Base-by-base conservation (phyloP, 2,797 vertebrate genomes). In the Siniperca obscura region DNA sequence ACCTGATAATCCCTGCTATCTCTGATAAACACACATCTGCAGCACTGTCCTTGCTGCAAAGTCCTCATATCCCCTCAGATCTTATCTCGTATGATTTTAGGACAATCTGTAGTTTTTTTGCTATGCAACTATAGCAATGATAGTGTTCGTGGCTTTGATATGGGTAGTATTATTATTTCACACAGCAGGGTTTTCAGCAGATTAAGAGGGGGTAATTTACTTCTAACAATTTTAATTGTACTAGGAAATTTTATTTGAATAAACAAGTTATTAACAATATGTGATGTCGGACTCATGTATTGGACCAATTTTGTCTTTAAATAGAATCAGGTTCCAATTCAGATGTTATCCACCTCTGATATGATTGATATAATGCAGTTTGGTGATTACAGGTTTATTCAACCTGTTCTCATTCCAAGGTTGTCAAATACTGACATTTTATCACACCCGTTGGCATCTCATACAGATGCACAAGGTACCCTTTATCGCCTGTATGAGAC, bases 1-100 rank as follows among this genome's bases (percentile, higher is more conserved):
- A 59, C 76, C 57, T 46, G 70, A 50, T 84, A 87, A 87, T 87
- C 85, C 78, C 38, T n/a, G 19, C 57, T 78, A 81, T 83, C 81
- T 70, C 65, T 72, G 46, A 77, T 77, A 48, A 80, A 85, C 79
- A 84, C 74, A 80, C 69, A 85, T 80, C 74, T 65, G 74, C 44
- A 75, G 48, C 68, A 50, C 48, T 75, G 79, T 66, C 77, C 60
- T 71, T 52, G 44, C 59, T 65, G 46, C 27, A 22, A 70, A 76
- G 13, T 79, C 48, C 71, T 64, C 48, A 67, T 55, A 53, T 61
- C 61, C 61, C 16, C 36, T 52, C 61, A 57, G 44, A 80, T 75
- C 69, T 44, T 4, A 84, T 80, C 52, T 60, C 2, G 0, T 14
- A 34, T 46, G 21, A 81, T 73, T 70, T 52, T 2, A 62, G 62